A percentile compares a stretch with the other conserved stretches of the same genome.
phyloP scores from a whole-genome alignment of 2,888 invertebrate genomes.

The Hylaea fasciaria region DNA sequence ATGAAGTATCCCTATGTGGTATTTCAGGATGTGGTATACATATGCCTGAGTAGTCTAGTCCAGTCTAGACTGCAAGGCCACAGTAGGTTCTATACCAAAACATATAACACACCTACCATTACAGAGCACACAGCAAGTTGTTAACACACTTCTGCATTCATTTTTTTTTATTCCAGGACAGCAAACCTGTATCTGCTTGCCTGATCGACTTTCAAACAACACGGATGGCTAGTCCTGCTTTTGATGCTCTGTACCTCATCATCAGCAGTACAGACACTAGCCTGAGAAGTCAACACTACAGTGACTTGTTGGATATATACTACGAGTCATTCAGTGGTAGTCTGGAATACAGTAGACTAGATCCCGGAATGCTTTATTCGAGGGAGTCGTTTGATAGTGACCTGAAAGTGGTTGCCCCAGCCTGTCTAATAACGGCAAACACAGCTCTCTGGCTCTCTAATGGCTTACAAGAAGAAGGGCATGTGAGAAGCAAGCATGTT shows the following conservation, averaged over 20 bases:
- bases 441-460: constrained; percentile 72
- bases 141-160: no score
- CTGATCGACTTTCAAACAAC: constrained; percentile 76
- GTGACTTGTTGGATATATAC: constrained; percentile 61
- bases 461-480: constrained; percentile 75
- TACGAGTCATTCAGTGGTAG: constrained; percentile 57
- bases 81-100: no score
- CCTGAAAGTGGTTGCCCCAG: constrained; percentile 64
- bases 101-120: no score
- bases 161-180: constrained; percentile 54
- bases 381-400: constrained; percentile 62
- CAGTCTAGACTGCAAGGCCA: no score
- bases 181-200: constrained; percentile 63
- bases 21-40: no score
- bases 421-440: constrained; percentile 72
- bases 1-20: no score
- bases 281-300: constrained; percentile 55
- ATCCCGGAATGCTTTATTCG: constrained; percentile 55
- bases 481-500: constrained; percentile 68
- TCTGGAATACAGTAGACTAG: constrained; percentile 49
- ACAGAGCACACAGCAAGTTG: no score
- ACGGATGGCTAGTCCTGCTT: constrained; percentile 68
- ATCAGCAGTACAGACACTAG: constrained; percentile 62
- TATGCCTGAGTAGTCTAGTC: no score
- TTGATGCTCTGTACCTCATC: constrained; percentile 70